Percentiles rank a stretch among this genome's conserved stretches.
phyloP scores from a whole-genome alignment of 1,140 invertebrate genomes.

The Pseudomyrmex cubaensis region DNA sequence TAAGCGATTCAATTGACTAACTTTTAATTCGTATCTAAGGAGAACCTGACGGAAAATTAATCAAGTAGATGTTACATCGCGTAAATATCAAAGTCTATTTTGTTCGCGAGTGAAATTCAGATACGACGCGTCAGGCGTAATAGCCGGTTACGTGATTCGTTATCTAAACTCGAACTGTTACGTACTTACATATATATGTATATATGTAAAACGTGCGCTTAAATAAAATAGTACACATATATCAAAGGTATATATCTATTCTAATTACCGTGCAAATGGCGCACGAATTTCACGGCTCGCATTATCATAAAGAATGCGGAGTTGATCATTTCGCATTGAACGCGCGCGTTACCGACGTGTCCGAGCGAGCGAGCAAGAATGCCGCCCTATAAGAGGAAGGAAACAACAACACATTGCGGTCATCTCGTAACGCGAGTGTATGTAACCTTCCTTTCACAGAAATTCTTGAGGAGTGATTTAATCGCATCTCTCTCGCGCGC shows the following conservation, averaged over 20 bases:
- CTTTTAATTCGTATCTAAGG: slow-evolving; percentile 23
- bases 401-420: slow-evolving; percentile 41
- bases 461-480: slow-evolving; percentile 50
- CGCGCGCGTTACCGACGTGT: slow-evolving; percentile 4
- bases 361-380: slow-evolving; percentile 4
- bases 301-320: neutral
- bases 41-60: slow-evolving; percentile 20
- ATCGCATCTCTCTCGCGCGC: slow-evolving; percentile 11
- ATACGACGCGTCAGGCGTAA: slow-evolving; percentile 30
- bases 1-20: slow-evolving; percentile 32
- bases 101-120: slow-evolving; percentile 5
- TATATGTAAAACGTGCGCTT: too few relatives aligned
- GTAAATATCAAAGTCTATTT: slow-evolving; percentile 31
- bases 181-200: neutral
- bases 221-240: slow-evolving; percentile 29
- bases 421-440: neutral
- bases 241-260: neutral
- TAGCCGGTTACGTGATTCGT: slow-evolving; percentile 25
- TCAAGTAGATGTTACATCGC: slow-evolving; percentile 19
- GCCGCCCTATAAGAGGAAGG: slow-evolving; percentile 24
- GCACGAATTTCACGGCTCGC: neutral
- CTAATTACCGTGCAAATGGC: neutral
- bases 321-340: slow-evolving; percentile 35
- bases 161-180: slow-evolving; percentile 5
- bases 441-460: slow-evolving; percentile 48